Evolutionary conservation across 2,888 invertebrate genomes (phyloP), one percentile per base, ranked within the genome.

Genomic region (Trichogramma evanescens): DNA sequence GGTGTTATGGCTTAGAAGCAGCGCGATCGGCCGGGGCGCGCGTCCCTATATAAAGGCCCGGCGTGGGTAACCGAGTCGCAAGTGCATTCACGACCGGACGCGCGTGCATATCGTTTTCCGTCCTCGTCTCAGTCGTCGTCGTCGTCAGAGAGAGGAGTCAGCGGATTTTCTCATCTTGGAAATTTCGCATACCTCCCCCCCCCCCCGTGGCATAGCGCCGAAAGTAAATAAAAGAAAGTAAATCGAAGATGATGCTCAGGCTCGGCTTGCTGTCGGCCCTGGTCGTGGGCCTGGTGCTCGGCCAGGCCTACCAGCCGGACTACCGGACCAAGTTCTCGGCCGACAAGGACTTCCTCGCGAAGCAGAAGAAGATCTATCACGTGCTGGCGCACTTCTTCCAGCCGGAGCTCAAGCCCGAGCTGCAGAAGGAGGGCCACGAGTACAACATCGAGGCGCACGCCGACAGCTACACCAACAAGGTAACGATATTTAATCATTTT

Each of bases 331-430:
- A 66, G 4, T 57, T 62, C 41, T 65, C 63, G 1, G 72, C 75
- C 42, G 73, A 74, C 64, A 68, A 73, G 54, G 72, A 71, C 0
- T 76, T 68, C 49, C 66, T 74, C 1, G 2, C 63, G 1, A 75
- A 73, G 46, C 76, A 78, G 59, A 74, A 74, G 60, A 68, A 69
- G 40, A 54, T 77, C 46, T 73, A 70, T 59, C 69, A 74, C 48
- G 66, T 78, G 4, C 60, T 76, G 1, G 74, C 70, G 63, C 72
- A 73, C 58, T 45, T 71, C 4, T 8, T 64, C 1, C 75, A 76
- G 56, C 71, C 74, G 6, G 64, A 66, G 6, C 56, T 71, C 41
- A 66, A 69, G 6, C 62, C 68, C 4, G 66, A 70, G 0, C 62
- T 70, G 9, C 72, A 69, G 67, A 68, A 69, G 6, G 69, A 72